These are phyloP conservation scores for Sitta europaea DNA, from an alignment of 2,113 vertebrate species.

Conservation along the genomic window DNA sequence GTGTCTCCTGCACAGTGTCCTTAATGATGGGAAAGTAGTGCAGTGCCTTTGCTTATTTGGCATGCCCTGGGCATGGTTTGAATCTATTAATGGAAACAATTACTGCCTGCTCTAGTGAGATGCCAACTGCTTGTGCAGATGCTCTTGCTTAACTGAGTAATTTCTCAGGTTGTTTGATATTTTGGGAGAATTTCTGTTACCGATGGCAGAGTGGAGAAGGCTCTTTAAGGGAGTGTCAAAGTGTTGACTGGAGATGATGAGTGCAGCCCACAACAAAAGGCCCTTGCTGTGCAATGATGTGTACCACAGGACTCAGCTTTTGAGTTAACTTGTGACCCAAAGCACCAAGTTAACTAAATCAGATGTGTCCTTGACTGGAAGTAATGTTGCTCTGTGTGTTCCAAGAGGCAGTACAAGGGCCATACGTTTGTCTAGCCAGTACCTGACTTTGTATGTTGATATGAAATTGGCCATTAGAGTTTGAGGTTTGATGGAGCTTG, in stretches of 20 bases:
- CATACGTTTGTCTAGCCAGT: not conserved
- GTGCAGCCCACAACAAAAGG: not conserved
- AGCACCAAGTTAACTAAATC: not conserved
- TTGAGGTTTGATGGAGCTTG: not conserved
- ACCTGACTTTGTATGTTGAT: not conserved
- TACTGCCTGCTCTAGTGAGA: not conserved
- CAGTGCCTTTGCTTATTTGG: not conserved
- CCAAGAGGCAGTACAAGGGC: not conserved
- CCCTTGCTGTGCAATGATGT: not conserved
- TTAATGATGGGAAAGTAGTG: not conserved
- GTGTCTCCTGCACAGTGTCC: not conserved
- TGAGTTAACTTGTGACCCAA: not conserved
- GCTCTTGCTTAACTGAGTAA: not conserved
- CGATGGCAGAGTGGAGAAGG: not conserved
- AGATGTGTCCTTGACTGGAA: not conserved
- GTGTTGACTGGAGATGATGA: not conserved
- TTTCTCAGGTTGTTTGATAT: not conserved
- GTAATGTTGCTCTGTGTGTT: not conserved
- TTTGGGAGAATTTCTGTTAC: not conserved
- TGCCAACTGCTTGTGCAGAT: constrained; percentile 9
- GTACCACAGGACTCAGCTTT: not conserved
- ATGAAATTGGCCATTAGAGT: not conserved
- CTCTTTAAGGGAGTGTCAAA: not conserved
- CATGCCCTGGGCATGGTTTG: not conserved
- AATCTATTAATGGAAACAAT: constrained; percentile 51